Conservation (phyloP, 2,888 invertebrate genomes). For the Hypomecis atomaria region DNA sequence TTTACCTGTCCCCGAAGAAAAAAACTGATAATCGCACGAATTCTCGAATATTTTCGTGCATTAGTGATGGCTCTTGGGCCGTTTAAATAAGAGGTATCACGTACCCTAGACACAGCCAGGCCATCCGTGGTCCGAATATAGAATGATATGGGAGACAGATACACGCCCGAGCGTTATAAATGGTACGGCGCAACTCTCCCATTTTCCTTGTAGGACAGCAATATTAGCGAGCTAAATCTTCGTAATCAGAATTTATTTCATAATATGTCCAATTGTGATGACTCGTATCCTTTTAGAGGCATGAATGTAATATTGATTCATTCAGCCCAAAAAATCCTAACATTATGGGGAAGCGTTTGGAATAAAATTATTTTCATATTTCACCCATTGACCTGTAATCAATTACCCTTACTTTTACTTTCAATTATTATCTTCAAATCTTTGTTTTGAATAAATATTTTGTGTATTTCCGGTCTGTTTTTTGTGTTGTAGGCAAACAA, state of each 20-base stretch:
- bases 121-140: conserved; percentile 22
- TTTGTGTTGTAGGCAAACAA: no score
- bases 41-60: conserved; percentile 19
- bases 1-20: conserved; percentile 25
- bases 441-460: no score
- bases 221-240: conserved; percentile 12
- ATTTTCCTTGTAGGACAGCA: conserved; percentile 16
- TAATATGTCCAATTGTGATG: not conserved
- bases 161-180: conserved; percentile 16
- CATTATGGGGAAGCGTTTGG: no score
- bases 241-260: conserved; percentile 12
- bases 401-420: no score
- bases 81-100: conserved; percentile 13
- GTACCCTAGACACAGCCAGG: conserved; percentile 19
- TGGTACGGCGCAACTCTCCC: conserved; percentile 9
- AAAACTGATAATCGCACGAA: conserved; percentile 20
- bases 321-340: no score
- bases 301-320: no score
- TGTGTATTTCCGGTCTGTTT: no score
- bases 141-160: conserved; percentile 19
- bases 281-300: not conserved
- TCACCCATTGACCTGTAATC: no score
- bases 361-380: no score
- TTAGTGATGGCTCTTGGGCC: conserved; percentile 19
- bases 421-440: no score